Conservation (phyloP, 2,113 vertebrate species). For the Manacus vitellinus region DNA sequence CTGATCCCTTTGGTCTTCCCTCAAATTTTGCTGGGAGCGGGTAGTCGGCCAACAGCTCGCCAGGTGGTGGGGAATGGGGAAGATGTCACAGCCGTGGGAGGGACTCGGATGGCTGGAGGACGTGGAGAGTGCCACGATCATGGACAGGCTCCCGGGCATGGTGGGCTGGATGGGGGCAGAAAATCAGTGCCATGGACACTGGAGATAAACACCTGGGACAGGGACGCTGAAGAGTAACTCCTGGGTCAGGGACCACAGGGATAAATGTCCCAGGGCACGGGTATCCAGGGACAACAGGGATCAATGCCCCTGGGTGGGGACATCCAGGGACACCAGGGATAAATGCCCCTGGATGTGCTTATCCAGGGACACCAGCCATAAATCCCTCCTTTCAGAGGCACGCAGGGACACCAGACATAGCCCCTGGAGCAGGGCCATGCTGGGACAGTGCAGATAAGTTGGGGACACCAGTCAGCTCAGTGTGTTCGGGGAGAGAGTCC, state of each 20-base stretch:
- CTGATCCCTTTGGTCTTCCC: not conserved
- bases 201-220: not conserved
- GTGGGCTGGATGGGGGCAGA: not conserved
- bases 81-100: accelerated
- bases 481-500: accelerated
- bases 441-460: not conserved
- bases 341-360: not conserved
- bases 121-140: accelerated
- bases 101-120: accelerated
- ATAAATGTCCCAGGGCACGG: no score
- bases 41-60: not conserved
- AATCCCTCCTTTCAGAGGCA: not conserved
- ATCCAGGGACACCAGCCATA: not conserved
- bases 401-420: not conserved
- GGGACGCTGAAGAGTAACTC: not conserved
- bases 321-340: not conserved
- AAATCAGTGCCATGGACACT: accelerated
- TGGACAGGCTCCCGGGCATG: accelerated
- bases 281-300: not conserved
- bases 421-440: not conserved
- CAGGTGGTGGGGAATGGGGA: not conserved
- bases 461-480: not conserved
- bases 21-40: not conserved
- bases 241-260: not conserved
- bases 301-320: not conserved